Evolutionary conservation across 1,140 invertebrate species (phyloP), one percentile per base, ranked within the genome.

Genomic region (Drosophila pseudoananassae): DNA sequence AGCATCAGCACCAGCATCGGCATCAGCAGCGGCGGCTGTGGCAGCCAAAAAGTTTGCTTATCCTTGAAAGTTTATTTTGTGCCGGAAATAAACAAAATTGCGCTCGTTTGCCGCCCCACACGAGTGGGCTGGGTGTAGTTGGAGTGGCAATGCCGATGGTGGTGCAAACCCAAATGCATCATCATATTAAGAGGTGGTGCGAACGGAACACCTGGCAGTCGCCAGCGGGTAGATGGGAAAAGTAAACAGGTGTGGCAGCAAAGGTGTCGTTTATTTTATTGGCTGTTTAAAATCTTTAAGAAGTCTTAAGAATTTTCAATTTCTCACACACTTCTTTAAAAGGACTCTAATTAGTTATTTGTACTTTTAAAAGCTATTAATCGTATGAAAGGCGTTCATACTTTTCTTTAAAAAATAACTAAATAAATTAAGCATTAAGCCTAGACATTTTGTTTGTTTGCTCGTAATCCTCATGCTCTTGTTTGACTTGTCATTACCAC

Each of bases 1-100:
- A 17, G 14, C 40, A 43, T 43, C 40, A 43, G 40, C 40, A 17
- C 1, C 14, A 43, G 14, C 68, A 50, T 33, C 69, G 57, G 69
- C 72, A 76, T 64, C 71, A 60, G 73, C 56, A 64, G 17, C 49
- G 12, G 54, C 74, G 57, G 74, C 27, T 63, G 40, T 45, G 55
- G 57, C 76, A 76, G 69, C 74, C 74, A 88, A 87, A 70, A 88
- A 88, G 78, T 88, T 88, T 88, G 76, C 84, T 89, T 88, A 88
- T 88, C 83, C 83, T 88, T 88, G 76, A 88, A 83, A 88, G 83
- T 88, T 88, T 88, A 88, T 88, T 88, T 88, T 88, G 57, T 82
- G 71, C 84, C 83, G 83, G 83, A 88, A 88, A 88, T 88, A 88
- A 88, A 88, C 76, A 87, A 88, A 88, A 88, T 88, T 88, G 83